A percentile compares a stretch with the other conserved stretches of the same genome.
phyloP scores from a whole-genome alignment of 1,140 invertebrate genomes.

The Eupeodes corollae region DNA sequence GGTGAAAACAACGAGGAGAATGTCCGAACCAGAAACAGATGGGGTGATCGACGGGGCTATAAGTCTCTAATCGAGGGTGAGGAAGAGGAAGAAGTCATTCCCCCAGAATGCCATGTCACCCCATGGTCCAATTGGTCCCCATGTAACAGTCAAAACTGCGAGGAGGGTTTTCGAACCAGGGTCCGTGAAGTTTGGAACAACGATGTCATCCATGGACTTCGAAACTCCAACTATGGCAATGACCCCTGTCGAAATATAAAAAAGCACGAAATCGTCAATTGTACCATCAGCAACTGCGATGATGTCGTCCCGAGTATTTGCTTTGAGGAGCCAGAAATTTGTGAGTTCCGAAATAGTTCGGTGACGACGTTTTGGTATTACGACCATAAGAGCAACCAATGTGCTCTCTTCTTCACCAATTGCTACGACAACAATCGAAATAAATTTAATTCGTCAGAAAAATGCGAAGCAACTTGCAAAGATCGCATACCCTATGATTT shows the following conservation, averaged over 20 bases:
- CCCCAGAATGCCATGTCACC: constrained; percentile 52
- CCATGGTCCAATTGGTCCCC: constrained; percentile 64
- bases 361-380: constrained; percentile 55
- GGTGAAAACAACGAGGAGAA: not conserved
- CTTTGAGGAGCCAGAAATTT: constrained; percentile 37
- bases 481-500: constrained; percentile 19
- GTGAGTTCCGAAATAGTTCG: constrained; percentile 54
- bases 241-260: constrained; percentile 36
- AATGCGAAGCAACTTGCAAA: constrained; percentile 36
- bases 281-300: constrained; percentile 43
- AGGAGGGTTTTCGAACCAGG: constrained; percentile 17
- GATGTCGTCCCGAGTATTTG: constrained; percentile 36
- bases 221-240: constrained; percentile 16
- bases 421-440: constrained; percentile 67
- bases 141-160: constrained; percentile 55
- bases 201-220: constrained; percentile 27
- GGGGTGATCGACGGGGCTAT: not conserved
- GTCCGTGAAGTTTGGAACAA: constrained; percentile 33
- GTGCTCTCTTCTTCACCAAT: constrained; percentile 60
- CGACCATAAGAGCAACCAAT: constrained; percentile 49
- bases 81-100: constrained; percentile 21
- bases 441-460: constrained; percentile 50
- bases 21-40: not conserved
- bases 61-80: not conserved
- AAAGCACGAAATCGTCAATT: constrained; percentile 38